Evolutionary conservation across 2,888 invertebrate genomes (phyloP), one percentile per base, ranked within the genome.

Genomic region (Lochmaea crataegi): DNA sequence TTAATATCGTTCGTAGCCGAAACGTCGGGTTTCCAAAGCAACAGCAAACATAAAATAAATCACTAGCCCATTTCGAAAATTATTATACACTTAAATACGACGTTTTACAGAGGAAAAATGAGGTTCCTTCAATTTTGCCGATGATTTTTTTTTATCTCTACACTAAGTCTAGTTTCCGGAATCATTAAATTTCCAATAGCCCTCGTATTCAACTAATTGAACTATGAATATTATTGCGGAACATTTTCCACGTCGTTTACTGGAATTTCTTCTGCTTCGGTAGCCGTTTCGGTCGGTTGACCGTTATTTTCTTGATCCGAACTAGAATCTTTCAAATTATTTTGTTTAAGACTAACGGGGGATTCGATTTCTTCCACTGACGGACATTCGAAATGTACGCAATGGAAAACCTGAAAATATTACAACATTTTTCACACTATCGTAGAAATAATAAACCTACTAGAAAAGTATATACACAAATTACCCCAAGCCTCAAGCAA

Each of bases 381-480:
- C 7, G 99, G 98, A 82, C 97, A 97, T 88, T 99, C 99, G 87
- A 99, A 94, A 88, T 99, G 99, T 68, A 99, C 99, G 85, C 97
- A 94, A 86, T 99, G 98, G 87, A 99, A 99, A 71, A 98, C 96
- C 96, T 96, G 80, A 3, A 85, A 76, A 72, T 45, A 45, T 38
- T 38, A 2, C 22, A 2, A 22, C 22, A 22, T 22, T 22, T n/a
- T 22, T 32, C 32, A 32, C 32, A 32, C 4, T 32, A 32, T 32
- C 32, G 0, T 32, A 32, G 4, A 32, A 32, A 32, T 32, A 32
- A 32, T 32, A 32, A 32, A 32, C 22, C 22, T 22, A 22, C 22
- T 2, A 22, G 22, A 22, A 22, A 22, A 22, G 22, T 22, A 22
- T 22, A 22, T 22, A 22, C 22, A 22, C 22, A 22, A 22, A 22